These are phyloP conservation scores for Glomeris maerens DNA, from an alignment of 1,140 invertebrate genomes.

Conservation along the genomic window DNA sequence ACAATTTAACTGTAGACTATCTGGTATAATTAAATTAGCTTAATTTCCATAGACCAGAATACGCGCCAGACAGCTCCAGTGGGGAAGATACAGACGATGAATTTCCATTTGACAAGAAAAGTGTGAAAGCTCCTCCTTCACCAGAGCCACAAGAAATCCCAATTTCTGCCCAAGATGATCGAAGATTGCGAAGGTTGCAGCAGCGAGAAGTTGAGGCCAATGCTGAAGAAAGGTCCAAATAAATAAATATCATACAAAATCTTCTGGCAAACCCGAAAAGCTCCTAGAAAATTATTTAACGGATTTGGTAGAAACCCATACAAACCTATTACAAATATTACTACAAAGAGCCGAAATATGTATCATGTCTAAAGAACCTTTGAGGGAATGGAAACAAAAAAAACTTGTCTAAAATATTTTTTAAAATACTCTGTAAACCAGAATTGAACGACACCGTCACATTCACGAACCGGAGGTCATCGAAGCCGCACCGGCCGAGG, in stretches of 20 bases:
- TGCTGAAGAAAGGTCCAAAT: conserved; percentile 25
- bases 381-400: background rate
- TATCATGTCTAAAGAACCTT: background rate
- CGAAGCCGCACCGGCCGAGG: conserved; percentile 42
- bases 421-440: too few relatives aligned
- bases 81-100: conserved; percentile 47
- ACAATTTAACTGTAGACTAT: conserved; percentile 2
- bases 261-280: too few relatives aligned
- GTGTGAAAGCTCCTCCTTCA: background rate
- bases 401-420: background rate
- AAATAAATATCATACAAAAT: too few relatives aligned
- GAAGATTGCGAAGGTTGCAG: conserved; percentile 34
- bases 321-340: too few relatives aligned
- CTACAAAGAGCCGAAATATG: background rate
- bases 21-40: background rate
- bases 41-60: conserved; percentile 47
- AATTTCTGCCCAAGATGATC: conserved; percentile 45
- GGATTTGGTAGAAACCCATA: too few relatives aligned
- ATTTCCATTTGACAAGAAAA: conserved; percentile 20
- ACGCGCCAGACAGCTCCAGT: conserved; percentile 62
- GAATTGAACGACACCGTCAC: conserved; percentile 30
- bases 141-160: conserved; percentile 1
- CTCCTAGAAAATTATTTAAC: too few relatives aligned
- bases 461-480: conserved; percentile 56
- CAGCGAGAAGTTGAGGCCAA: conserved; percentile 42